A percentile compares a stretch with the other conserved stretches of the same genome.
phyloP scores from a whole-genome alignment of 1,140 invertebrate species.

The Temnothorax curvispinosus region DNA sequence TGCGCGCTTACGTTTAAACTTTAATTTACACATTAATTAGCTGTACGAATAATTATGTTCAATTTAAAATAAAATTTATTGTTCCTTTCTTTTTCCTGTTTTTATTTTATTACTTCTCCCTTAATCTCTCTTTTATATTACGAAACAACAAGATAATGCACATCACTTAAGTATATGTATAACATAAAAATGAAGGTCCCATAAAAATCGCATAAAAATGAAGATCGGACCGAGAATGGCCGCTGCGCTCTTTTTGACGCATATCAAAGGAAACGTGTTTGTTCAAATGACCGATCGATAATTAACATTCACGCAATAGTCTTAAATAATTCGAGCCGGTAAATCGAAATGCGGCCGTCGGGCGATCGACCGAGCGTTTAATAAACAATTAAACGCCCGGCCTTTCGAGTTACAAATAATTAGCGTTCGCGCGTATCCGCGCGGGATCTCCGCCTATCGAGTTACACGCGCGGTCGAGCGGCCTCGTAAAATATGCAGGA shows the following conservation, averaged over 20 bases:
- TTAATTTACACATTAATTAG: constrained; percentile 1
- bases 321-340: constrained; percentile 48
- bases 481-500: constrained; percentile 72
- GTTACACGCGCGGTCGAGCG: constrained; percentile 47
- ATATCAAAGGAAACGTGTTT: background rate
- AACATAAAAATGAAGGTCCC: constrained; percentile 18
- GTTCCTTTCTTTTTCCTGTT: background rate
- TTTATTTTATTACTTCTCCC: background rate
- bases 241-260: background rate
- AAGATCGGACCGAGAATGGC: background rate
- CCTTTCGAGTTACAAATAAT: constrained; percentile 60
- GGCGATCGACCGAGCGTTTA: constrained; percentile 18
- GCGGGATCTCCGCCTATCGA: constrained; percentile 45
- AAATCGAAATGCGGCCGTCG: constrained; percentile 12
- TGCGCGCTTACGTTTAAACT: background rate
- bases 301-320: constrained; percentile 4
- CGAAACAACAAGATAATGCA: background rate
- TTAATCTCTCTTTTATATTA: background rate
- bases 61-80: background rate
- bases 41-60: background rate
- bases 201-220: too few relatives aligned
- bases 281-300: constrained; percentile 26
- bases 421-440: constrained; percentile 55
- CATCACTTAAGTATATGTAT: background rate
- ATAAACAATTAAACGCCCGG: constrained; percentile 55